Percentiles rank a stretch among this genome's conserved stretches.
These are phyloP conservation scores for Scomber scombrus DNA, from an alignment of 2,113 vertebrate genomes.

Conservation along the genomic window DNA sequence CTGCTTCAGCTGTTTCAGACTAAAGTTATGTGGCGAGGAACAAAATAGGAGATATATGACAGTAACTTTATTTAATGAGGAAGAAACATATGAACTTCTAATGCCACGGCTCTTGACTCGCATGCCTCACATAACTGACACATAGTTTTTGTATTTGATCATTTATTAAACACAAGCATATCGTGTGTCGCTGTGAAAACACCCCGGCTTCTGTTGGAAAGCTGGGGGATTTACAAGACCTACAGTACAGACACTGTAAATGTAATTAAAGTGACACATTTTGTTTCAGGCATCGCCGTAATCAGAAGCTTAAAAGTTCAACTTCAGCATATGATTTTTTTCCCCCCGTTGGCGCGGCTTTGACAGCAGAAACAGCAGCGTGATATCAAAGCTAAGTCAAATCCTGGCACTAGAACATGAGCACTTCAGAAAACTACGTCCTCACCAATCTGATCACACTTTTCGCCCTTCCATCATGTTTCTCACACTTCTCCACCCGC, in stretches of 20 bases:
- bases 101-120: conserved; percentile 17
- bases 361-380: conserved; percentile 47
- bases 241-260: neutral
- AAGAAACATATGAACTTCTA: conserved; percentile 9
- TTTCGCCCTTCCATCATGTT: conserved; percentile 47
- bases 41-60: conserved; percentile 20
- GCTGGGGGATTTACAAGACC: neutral
- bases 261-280: conserved; percentile 40
- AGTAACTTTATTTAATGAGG: conserved; percentile 32
- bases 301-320: conserved; percentile 14
- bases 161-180: conserved; percentile 50
- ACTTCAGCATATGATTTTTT: conserved; percentile 4
- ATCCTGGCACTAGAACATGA: conserved; percentile 52
- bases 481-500: neutral
- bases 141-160: conserved; percentile 22
- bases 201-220: conserved; percentile 12
- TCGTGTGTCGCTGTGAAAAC: conserved; percentile 3
- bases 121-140: neutral
- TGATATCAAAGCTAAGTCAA: conserved; percentile 61
- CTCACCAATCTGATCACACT: conserved; percentile 52
- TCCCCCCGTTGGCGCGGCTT: conserved; percentile 8
- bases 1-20: neutral
- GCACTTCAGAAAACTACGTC: conserved; percentile 48
- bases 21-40: conserved; percentile 19
- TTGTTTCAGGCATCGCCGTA: neutral